Percentiles rank a stretch among this genome's conserved stretches.
Conservation (phyloP, 64 coral and sea anemone species). For the Montipora cactus region DNA sequence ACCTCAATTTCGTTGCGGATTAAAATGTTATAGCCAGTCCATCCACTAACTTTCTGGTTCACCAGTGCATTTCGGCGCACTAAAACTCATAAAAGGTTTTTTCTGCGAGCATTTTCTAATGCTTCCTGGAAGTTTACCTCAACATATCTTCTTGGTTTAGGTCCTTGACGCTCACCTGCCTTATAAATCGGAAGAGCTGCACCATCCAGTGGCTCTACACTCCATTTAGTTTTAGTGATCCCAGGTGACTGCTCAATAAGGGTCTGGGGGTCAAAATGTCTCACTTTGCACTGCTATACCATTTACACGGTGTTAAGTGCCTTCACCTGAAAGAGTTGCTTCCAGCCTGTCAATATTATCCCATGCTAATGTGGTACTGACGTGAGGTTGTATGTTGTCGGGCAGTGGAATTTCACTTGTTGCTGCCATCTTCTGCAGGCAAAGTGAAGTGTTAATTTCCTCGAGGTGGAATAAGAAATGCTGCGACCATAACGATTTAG, state of each 20-base stretch:
- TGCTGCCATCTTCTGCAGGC: constrained; percentile 51
- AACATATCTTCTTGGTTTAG: not conserved
- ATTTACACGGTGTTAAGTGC: not conserved
- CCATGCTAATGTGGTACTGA: constrained; percentile 73
- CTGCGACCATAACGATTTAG: constrained; percentile 38
- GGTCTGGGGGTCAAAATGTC: not conserved
- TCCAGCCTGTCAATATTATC: constrained; percentile 81
- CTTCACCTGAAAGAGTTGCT: constrained; percentile 34
- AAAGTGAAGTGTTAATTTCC: constrained; percentile 30
- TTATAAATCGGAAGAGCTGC: constrained; percentile 1
- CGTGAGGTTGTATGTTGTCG: not conserved
- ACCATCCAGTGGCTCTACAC: not conserved
- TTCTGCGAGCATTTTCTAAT: not conserved
- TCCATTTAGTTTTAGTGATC: not conserved
- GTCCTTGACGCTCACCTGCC: not conserved
- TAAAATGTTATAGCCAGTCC: constrained; percentile 20
- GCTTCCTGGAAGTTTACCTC: not conserved
- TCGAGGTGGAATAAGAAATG: constrained; percentile 30
- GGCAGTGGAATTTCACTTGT: constrained; percentile 19
- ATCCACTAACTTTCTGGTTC: no score
- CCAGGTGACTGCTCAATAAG: not conserved
- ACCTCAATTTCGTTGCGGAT: constrained; percentile 17
- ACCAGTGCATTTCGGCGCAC: not conserved
- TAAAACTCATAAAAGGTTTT: constrained; percentile 19
- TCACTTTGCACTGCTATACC: not conserved